Base-by-base conservation (phyloP, 2,888 invertebrate species). In the Sericinus montela region DNA sequence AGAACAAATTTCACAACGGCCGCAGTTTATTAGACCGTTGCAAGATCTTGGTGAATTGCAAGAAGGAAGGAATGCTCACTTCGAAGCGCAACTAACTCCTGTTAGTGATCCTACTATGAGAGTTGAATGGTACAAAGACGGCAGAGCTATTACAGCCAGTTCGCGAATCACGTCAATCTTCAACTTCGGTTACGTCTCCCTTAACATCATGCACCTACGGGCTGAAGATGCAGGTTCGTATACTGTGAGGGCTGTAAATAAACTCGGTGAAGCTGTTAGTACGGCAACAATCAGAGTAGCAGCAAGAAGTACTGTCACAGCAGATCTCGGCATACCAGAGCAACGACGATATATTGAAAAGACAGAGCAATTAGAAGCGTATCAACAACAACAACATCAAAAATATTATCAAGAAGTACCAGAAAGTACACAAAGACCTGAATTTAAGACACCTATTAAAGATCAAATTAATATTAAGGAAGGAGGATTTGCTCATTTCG, bases 161-260 rank as follows among this genome's bases (percentile, higher is more conserved):
- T 97, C 98, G 80, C 94, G 98, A 90, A 98, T 97, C 90, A 96
- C 96, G 80, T 97, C 97, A 80, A 96, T 97, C 91, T 97, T 97
- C 93, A 98, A 98, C 93, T 98, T 98, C 93, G 98, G 98, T 81
- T 98, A 98, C 92, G 98, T 98, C 91, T 97, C 97, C 90, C 94
- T 98, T 75, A 98, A 98, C 90, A 98, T 99, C 87, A 92, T 97
- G 94, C 98, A 98, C 94, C 95, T 98, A 92, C 95, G 98, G 91
- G 94, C 95, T 91, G 98, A 99, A 93, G 99, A 99, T 93, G 94
- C 96, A 75, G 98, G 98, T 87, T 94, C 95, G 84, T 97, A 97
- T 70, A 96, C 96, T 67, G 95, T 95, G 77, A 93, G 96, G 72
- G 97, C 97, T 88, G 94, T 95, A 62, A 97, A 97, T 80, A 94